Evolutionary conservation across 1,140 invertebrate species (phyloP).

Genomic region (Melipona quadrifasciata): DNA sequence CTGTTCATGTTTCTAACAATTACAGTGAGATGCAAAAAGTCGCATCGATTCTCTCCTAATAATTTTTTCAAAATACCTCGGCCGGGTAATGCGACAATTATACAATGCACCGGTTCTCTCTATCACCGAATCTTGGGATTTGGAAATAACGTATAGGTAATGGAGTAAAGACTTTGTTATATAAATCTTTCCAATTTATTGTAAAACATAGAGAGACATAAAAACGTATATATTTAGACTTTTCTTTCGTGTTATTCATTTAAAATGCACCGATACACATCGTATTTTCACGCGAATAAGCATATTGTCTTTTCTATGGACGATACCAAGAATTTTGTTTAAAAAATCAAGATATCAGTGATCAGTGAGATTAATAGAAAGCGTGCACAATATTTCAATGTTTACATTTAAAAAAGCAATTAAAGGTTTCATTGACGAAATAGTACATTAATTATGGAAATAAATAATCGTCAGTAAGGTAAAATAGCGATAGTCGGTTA

Average conservation of each 20-base stretch:
- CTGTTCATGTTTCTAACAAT: background rate
- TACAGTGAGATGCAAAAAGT: background rate
- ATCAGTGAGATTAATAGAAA: conserved; percentile 6
- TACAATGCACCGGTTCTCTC: background rate
- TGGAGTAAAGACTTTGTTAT: conserved; percentile 33
- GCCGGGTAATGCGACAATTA: background rate
- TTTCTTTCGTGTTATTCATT: conserved; percentile 13
- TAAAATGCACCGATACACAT: conserved; percentile 7
- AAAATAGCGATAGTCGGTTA: background rate
- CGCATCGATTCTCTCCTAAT: background rate
- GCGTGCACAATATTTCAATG: conserved; percentile 23
- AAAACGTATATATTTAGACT: conserved; percentile 51
- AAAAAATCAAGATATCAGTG: background rate
- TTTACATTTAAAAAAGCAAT: conserved; percentile 16
- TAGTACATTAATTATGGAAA: background rate
- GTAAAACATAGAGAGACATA: conserved; percentile 51
- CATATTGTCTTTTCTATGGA: background rate
- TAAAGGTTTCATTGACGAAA: background rate
- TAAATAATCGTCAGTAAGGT: conserved; percentile 16
- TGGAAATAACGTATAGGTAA: conserved; percentile 22
- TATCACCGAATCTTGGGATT: conserved; percentile 17
- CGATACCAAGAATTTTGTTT: background rate
- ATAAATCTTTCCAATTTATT: conserved; percentile 61
- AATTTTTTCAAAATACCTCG: background rate
- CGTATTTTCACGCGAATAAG: conserved; percentile 3